phyloP scores from a whole-genome alignment of 2,888 invertebrate species.

The Andrena praecox region DNA sequence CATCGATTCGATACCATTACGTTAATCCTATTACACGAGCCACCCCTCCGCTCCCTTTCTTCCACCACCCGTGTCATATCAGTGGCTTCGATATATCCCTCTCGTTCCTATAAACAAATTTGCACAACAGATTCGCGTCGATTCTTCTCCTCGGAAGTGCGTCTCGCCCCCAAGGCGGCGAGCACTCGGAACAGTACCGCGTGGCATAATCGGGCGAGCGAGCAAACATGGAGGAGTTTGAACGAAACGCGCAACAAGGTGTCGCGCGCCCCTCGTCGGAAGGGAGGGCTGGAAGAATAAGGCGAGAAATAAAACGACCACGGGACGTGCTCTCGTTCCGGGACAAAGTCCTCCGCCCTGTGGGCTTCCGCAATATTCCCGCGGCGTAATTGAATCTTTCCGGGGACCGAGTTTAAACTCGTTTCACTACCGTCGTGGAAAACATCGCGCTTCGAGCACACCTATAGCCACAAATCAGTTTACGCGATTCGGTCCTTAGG shows the following conservation, averaged over 20 bases:
- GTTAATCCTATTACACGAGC: no score
- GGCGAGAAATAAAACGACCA: conserved; percentile 21
- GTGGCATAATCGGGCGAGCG: conserved; percentile 14
- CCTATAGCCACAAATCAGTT: neutral
- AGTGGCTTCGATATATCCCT: neutral
- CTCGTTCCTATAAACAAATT: neutral
- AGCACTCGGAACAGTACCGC: neutral
- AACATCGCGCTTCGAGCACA: neutral
- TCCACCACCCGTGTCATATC: neutral
- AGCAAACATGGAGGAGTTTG: conserved; percentile 1
- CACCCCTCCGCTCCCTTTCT: no score
- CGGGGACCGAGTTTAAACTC: conserved; percentile 74
- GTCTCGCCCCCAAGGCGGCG: neutral
- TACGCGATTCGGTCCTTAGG: neutral
- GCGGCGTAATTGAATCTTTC: conserved; percentile 75
- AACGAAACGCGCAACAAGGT: conserved; percentile 4
- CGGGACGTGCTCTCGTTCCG: conserved; percentile 33
- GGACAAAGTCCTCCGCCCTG: conserved; percentile 12
- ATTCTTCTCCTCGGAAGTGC: neutral
- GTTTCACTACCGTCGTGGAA: conserved; percentile 17
- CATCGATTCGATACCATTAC: no score
- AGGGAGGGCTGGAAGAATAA: neutral
- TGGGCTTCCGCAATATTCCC: conserved; percentile 64
- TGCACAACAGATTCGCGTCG: neutral
- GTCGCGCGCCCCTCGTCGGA: neutral